Conservation (phyloP, 2,797 vertebrate genomes). For the Taenioides sp. region DNA sequence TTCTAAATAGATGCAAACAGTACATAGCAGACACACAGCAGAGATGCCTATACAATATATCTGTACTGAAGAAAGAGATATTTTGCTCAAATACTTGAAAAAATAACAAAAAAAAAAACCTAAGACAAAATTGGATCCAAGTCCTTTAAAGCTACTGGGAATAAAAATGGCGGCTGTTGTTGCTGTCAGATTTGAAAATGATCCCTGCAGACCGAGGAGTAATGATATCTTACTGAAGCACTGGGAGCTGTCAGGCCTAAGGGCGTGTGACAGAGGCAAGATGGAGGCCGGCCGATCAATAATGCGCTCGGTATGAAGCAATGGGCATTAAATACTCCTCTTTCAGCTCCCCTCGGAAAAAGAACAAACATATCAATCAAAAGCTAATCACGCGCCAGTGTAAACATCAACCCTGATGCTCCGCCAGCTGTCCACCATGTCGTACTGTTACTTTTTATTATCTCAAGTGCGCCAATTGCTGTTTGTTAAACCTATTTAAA, state of each 20-base stretch:
- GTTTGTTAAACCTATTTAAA: neutral
- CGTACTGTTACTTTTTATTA: neutral
- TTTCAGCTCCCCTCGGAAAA: constrained; percentile 48
- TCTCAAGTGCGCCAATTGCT: constrained; percentile 4
- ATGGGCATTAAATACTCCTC: constrained; percentile 67
- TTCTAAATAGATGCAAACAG: too few relatives aligned
- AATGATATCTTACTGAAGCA: constrained; percentile 54
- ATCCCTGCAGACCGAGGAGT: constrained; percentile 35
- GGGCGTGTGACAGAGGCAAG: constrained; percentile 63
- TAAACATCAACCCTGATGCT: constrained; percentile 28
- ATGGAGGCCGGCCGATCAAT: constrained; percentile 64
- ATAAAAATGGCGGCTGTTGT: constrained; percentile 18
- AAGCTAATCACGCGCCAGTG: constrained; percentile 55
- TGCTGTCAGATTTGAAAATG: constrained; percentile 39
- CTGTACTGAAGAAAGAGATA: too few relatives aligned
- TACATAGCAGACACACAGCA: too few relatives aligned
- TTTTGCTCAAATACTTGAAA: too few relatives aligned
- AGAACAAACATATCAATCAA: constrained; percentile 67
- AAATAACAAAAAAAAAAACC: too few relatives aligned
- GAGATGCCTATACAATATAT: too few relatives aligned
- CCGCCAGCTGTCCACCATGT: constrained; percentile 37
- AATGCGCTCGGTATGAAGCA: constrained; percentile 64
- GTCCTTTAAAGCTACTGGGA: neutral
- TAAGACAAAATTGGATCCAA: too few relatives aligned
- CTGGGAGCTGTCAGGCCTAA: constrained; percentile 57